Evolutionary conservation across 1,140 invertebrate species (phyloP).

Genomic region (Drosophila dunni): DNA sequence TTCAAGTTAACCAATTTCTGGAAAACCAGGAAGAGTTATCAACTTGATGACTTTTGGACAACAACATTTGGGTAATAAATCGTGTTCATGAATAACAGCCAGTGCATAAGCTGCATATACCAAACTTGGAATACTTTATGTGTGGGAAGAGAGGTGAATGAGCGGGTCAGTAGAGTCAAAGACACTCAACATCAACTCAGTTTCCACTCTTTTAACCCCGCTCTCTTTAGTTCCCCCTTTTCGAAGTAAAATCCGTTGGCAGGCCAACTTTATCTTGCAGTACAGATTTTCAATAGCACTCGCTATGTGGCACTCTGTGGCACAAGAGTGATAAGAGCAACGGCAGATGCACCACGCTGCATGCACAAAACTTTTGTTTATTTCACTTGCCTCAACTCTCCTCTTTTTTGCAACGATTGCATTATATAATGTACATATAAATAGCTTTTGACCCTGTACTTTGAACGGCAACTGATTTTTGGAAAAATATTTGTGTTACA

Average conservation of each 20-base stretch:
- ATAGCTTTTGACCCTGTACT: neutral
- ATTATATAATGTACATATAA: neutral
- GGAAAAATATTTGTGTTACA: too few species aligned
- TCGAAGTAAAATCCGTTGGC: slow-evolving; percentile 69
- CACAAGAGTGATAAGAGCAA: neutral
- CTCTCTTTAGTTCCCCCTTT: slow-evolving; percentile 39
- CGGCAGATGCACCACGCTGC: slow-evolving; percentile 29
- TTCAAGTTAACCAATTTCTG: neutral
- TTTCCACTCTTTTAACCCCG: slow-evolving; percentile 3
- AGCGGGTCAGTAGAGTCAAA: slow-evolving; percentile 56
- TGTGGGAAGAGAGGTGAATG: slow-evolving; percentile 29
- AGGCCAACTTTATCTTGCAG: slow-evolving; percentile 72
- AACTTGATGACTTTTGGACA: slow-evolving; percentile 7
- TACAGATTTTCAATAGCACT: slow-evolving; percentile 77
- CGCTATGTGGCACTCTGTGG: slow-evolving; percentile 19
- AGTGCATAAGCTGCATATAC: neutral
- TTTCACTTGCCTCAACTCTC: slow-evolving; percentile 49
- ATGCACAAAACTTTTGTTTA: slow-evolving; percentile 66
- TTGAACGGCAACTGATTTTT: too few species aligned
- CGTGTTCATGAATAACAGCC: slow-evolving; percentile 54
- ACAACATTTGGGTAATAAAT: slow-evolving; percentile 60
- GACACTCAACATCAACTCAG: slow-evolving; percentile 25
- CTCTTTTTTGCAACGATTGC: slow-evolving; percentile 17
- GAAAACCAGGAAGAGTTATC: neutral
- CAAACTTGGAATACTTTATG: slow-evolving; percentile 5